A percentile compares a stretch with the other conserved stretches of the same genome.
Evolutionary conservation across 2,888 invertebrate species (phyloP).

Genomic region (Monoplex corrugatus): DNA sequence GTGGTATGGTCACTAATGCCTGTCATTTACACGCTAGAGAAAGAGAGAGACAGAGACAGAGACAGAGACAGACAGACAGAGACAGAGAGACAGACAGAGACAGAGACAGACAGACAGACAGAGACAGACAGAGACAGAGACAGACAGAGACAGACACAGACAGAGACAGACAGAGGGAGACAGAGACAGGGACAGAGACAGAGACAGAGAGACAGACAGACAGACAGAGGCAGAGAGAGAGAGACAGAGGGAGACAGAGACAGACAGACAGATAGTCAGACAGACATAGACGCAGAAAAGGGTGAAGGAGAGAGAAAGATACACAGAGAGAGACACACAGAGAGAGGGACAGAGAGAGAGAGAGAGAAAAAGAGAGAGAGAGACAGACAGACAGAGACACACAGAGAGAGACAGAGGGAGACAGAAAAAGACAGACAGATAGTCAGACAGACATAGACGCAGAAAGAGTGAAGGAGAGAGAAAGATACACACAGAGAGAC

Average conservation of each 20-base stretch:
- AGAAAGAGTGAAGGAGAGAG: not conserved
- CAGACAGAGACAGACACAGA: not conserved
- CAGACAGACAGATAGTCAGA: not conserved
- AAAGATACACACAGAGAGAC: not conserved
- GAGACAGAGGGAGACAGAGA: not conserved
- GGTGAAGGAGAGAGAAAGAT: too few species aligned
- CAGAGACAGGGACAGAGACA: too few species aligned
- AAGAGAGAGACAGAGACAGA: not conserved
- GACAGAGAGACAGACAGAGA: not conserved
- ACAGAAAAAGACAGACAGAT: not conserved
- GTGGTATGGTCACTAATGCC: too few species aligned
- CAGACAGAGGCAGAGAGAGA: not conserved
- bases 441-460: not conserved
- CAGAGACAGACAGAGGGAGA: not conserved
- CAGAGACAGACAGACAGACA: not conserved
- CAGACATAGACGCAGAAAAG: too few species aligned
- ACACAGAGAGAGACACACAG: too few species aligned
- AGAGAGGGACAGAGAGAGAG: too few species aligned
- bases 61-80: too few species aligned
- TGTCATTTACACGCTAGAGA: not conserved
- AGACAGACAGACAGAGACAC: not conserved
- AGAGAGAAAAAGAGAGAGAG: not conserved
- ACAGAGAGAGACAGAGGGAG: not conserved
- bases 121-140: not conserved
- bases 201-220: not conserved